Evolutionary conservation across 2,113 vertebrate genomes (phyloP), one percentile per base, ranked within the genome.

Genomic region (Piaya cayana): DNA sequence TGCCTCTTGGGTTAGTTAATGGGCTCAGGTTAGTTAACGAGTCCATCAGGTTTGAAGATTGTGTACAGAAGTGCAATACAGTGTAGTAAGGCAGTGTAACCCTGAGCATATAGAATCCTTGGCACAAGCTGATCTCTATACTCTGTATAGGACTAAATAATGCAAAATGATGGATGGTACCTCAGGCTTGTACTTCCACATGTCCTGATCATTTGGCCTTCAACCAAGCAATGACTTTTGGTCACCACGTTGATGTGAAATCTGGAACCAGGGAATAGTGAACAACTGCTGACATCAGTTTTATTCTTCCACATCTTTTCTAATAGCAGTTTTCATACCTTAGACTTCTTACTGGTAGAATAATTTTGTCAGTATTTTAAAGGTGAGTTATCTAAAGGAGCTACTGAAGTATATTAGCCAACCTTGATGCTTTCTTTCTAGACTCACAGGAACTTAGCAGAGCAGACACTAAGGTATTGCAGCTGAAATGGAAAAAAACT

Each of bases 41-140:
- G 26, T 53, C 15, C 0, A 0, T 67, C 13, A 32, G 27, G 52
- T 71, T 37, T 59, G 64, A 67, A 52, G 39, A 11, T 17, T 0
- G 0, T 2, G 16, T 15, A 20, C 39, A 11, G 8, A 45, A 47
- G 22, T 12, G 15, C 27, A 25, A 1, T 26, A 23, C 37, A 37
- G 11, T 45, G 77, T 45, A 20, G 27, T 36, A 79, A 55, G 5
- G 5, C 16, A 27, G 49, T 1, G 45, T 15, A n/a, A 42, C 12
- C 30, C 19, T 15, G 27, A 45, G 8, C 11, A 5, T 3, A 2
- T 5, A 26, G 7, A 14, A 9, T n/a, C 42, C 82, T 74, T 7
- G 5, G 25, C 60, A 81, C 87, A 25, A 36, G 23, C 25, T 26
- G 32, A 8, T 67, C 59, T 58, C 8, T 2, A 36, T 71, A 34